These are phyloP conservation scores for Calypte anna DNA, from an alignment of 2,113 vertebrate genomes.

Conservation along the genomic window DNA sequence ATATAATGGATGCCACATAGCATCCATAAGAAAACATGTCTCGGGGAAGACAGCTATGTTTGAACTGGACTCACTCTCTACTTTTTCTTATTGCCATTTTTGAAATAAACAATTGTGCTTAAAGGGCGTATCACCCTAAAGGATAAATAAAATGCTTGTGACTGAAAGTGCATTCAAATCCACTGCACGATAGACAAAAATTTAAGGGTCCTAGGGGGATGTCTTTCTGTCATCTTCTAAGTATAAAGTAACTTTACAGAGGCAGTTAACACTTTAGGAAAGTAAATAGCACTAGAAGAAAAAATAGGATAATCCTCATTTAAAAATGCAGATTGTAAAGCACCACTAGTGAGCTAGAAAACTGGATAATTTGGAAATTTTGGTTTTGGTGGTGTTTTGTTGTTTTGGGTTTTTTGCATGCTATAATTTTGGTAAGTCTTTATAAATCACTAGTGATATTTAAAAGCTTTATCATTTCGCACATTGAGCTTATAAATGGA, in stretches of 20 bases:
- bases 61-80: conserved; percentile 33
- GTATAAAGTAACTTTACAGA: background rate
- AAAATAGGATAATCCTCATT: background rate
- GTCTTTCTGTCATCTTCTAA: background rate
- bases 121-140: conserved; percentile 59
- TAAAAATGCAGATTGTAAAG: background rate
- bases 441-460: background rate
- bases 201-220: conserved; percentile 1
- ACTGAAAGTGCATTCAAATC: background rate
- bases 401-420: background rate
- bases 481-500: background rate
- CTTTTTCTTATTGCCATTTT: conserved; percentile 30
- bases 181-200: background rate
- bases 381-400: too few relatives aligned
- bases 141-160: conserved; percentile 44
- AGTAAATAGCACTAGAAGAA: background rate
- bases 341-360: background rate
- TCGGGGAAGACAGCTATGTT: conserved; percentile 43
- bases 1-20: conserved; percentile 54
- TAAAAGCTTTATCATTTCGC: background rate
- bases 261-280: background rate
- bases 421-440: background rate
- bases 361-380: background rate
- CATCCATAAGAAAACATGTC: conserved; percentile 49
- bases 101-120: conserved; percentile 61